Percentiles rank a stretch among this genome's conserved stretches.
phyloP scores from a whole-genome alignment of 1,140 invertebrate genomes.

The Drosophila nannoptera region DNA sequence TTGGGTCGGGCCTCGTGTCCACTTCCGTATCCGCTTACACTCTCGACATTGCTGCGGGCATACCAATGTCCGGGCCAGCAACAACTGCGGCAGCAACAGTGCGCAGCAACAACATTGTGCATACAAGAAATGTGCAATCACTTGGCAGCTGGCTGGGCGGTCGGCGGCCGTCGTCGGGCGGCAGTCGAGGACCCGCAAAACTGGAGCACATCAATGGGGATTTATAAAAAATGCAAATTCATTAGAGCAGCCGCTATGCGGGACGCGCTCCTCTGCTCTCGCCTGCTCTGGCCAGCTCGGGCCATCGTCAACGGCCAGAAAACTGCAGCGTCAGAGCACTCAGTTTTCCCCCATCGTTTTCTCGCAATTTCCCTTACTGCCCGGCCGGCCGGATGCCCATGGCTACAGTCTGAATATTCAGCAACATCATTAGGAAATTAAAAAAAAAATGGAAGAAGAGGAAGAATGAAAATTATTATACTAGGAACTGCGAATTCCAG shows the following conservation, averaged over 20 bases:
- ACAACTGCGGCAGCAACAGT: neutral
- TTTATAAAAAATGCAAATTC: constrained; percentile 78
- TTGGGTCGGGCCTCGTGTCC: constrained; percentile 22
- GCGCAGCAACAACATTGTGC: constrained; percentile 13
- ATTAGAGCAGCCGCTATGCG: constrained; percentile 55
- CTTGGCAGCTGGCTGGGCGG: constrained; percentile 33
- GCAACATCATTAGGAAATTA: constrained; percentile 68
- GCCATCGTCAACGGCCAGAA: constrained; percentile 37
- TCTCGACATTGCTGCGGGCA: constrained; percentile 30
- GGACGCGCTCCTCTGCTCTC: constrained; percentile 14
- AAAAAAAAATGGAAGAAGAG: constrained; percentile 38
- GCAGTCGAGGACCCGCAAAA: constrained; percentile 34
- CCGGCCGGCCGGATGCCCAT: constrained; percentile 2
- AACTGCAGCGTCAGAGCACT: constrained; percentile 60
- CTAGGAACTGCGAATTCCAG: neutral
- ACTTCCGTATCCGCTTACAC: constrained; percentile 29
- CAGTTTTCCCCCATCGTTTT: neutral
- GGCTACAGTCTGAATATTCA: constrained; percentile 23
- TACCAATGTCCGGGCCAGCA: constrained; percentile 32
- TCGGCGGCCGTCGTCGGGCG: constrained; percentile 6
- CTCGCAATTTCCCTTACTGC: neutral
- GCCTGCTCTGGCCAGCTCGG: neutral
- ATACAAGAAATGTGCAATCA: constrained; percentile 53
- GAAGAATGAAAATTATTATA: neutral
- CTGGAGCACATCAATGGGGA: constrained; percentile 74